Percentiles rank a stretch among this genome's conserved stretches.
These are phyloP conservation scores for Sesamia inferens DNA, from an alignment of 2,888 invertebrate genomes.

Conservation along the genomic window DNA sequence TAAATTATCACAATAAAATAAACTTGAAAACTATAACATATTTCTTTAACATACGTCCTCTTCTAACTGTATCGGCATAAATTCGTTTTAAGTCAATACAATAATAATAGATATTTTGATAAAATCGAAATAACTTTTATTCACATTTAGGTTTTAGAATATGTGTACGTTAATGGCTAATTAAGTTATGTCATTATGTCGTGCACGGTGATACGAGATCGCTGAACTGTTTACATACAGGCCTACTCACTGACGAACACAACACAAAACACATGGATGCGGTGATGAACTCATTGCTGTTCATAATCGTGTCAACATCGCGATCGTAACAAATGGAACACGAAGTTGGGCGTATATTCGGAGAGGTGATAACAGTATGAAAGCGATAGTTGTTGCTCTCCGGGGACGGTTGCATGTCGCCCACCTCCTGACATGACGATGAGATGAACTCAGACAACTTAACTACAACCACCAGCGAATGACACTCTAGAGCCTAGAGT, in stretches of 20 bases:
- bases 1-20: constrained; percentile 87
- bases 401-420: constrained; percentile 86
- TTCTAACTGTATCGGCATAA: constrained; percentile 78
- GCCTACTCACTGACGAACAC: constrained; percentile 41
- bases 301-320: constrained; percentile 57
- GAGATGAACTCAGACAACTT: constrained; percentile 52
- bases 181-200: constrained; percentile 76
- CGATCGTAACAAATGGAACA: constrained; percentile 61
- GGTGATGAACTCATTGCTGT: constrained; percentile 59
- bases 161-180: constrained; percentile 86
- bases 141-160: constrained; percentile 89
- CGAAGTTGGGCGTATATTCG: constrained; percentile 83
- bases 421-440: constrained; percentile 69
- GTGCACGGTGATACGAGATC: constrained; percentile 87
- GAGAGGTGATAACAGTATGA: constrained; percentile 83
- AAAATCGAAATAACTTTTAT: constrained; percentile 89
- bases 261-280: constrained; percentile 52
- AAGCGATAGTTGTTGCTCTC: constrained; percentile 77
- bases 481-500: constrained; percentile 42
- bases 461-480: constrained; percentile 55
- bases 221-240: constrained; percentile 66
- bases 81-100: constrained; percentile 87
- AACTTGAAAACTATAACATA: constrained; percentile 86
- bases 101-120: constrained; percentile 87
- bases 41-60: constrained; percentile 78